Evolutionary conservation across 2,113 vertebrate species (phyloP).

Genomic region (Percina caprodes): DNA sequence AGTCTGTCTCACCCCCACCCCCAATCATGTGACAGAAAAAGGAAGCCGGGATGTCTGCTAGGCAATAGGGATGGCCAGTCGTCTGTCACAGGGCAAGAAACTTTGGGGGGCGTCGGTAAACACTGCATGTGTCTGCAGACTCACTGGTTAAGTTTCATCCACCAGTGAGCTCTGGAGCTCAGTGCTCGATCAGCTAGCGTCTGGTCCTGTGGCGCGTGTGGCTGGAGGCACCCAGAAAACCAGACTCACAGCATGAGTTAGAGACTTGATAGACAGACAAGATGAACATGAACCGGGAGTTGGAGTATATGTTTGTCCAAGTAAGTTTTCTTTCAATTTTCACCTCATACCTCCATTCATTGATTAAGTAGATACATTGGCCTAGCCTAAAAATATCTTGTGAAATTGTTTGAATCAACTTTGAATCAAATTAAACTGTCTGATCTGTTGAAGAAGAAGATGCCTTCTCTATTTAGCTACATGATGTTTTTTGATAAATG

Average conservation of each 20-base stretch:
- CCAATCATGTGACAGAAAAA: conserved; percentile 73
- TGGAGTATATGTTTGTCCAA: conserved; percentile 87
- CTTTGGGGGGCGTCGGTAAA: conserved; percentile 21
- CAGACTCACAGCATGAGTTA: conserved; percentile 72
- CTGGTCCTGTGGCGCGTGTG: conserved; percentile 37
- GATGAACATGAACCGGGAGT: conserved; percentile 84
- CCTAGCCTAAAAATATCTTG: too few relatives aligned
- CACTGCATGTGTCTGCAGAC: conserved; percentile 49
- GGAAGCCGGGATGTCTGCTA: conserved; percentile 57
- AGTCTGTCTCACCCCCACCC: not conserved
- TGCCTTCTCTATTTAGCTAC: not conserved
- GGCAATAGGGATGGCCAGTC: conserved; percentile 65
- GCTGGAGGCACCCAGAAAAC: conserved; percentile 51
- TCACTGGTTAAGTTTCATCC: conserved; percentile 71
- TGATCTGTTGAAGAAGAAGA: not conserved
- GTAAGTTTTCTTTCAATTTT: conserved; percentile 82
- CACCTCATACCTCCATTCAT: not conserved
- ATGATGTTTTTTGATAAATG: not conserved
- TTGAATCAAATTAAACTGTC: not conserved
- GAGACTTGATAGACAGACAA: conserved; percentile 44
- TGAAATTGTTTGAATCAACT: not conserved
- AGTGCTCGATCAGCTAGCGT: conserved; percentile 37
- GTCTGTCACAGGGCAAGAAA: conserved; percentile 23
- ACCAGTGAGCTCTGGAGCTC: conserved; percentile 27
- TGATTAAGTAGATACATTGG: not conserved